Evolutionary conservation across 2,113 vertebrate genomes (phyloP), one percentile per base, ranked within the genome.

Genomic region (Talpa occidentalis): DNA sequence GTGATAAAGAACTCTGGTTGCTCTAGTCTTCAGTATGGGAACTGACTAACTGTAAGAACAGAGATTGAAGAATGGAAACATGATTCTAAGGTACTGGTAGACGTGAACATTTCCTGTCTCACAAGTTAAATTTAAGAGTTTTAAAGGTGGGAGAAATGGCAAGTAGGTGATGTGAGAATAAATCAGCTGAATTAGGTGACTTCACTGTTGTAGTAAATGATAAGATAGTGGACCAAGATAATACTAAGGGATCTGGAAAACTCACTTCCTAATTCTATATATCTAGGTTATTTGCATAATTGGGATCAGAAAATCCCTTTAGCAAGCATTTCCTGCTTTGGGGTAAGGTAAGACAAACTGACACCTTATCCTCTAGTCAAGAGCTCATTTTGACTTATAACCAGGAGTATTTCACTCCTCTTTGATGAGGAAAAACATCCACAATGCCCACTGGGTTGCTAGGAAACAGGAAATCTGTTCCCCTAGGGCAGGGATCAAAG

Each of bases 391-490:
- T 78, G 42, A 90, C 52, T 60, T 73, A 70, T n/a, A n/a, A n/a
- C 28, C 42, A 76, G 59, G n/a, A 83, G 26, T 49, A 90, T 67
- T 79, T 77, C 30, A 73, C 35, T 76, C 92, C 47, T 35, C 21
- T 83, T 94, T 26, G 91, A 47, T 59, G 32, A 80, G n/a, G n/a
- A 89, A 93, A 93, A 95, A 87, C 40, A 91, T 60, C 22, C 56
- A 40, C 64, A n/a, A 52, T 82, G 59, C 26, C 59, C 59, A 79
- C 2, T 54, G 60, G 42, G 64, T 73, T 86, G 64, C 73, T 44
- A 62, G 28, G 24, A 77, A 81, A 77, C 30, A 54, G 42, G 9
- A 42, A 6, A 44, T 26, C 54, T 93, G 59, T 17, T 80, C 59
- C 76, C 44, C n/a, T 59, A 77, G 67, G 59, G 37, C 49, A 93